Evolutionary conservation across 92 coral and sea anemone genomes (phyloP).

Genomic region (Anthopleura xanthogrammica): DNA sequence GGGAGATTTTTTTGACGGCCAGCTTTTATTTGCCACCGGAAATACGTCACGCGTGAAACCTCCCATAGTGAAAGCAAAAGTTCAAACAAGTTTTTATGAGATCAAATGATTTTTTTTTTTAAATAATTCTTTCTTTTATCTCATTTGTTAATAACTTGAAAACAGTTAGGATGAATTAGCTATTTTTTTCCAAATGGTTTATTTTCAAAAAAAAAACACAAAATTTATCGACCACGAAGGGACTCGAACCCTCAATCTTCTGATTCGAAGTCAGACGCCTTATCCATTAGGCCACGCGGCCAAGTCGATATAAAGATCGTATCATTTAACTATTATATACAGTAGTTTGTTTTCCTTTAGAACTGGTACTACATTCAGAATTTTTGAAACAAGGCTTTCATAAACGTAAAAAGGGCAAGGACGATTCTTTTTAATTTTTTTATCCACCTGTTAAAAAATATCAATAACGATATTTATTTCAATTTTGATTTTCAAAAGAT

Average conservation of each 20-base stretch:
- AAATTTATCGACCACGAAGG: constrained; percentile 27
- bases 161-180: no score
- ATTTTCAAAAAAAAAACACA: not conserved
- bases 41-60: no score
- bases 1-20: no score
- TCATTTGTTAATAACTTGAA: no score
- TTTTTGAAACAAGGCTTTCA: constrained; percentile 14
- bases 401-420: not conserved
- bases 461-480: no score
- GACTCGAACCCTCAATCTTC: constrained; percentile 48
- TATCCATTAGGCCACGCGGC: constrained; percentile 78
- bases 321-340: not conserved
- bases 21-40: no score
- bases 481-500: no score
- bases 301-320: not conserved
- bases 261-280: constrained; percentile 70
- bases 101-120: no score
- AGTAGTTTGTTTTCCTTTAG: not conserved
- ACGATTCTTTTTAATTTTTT: not conserved
- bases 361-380: constrained; percentile 16
- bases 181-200: no score
- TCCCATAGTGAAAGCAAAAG: no score
- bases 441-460: not conserved
- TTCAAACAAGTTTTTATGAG: no score
- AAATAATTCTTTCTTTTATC: no score